Conservation (phyloP, 1,140 invertebrate genomes). For the Lasaia peninsularis region DNA sequence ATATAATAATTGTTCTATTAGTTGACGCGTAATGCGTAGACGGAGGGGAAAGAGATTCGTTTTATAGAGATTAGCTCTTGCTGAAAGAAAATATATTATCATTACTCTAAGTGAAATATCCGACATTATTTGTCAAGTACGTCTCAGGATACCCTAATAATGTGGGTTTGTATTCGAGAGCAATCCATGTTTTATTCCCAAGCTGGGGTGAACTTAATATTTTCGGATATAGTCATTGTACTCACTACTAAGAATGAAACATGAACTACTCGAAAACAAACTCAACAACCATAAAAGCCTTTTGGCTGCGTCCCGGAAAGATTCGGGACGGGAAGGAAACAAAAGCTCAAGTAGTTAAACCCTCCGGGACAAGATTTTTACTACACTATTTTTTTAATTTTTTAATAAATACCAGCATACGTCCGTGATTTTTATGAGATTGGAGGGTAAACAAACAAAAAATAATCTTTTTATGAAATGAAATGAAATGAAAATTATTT, state of each 20-base stretch:
- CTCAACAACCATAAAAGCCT: conserved; percentile 53
- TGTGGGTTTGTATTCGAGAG: conserved; percentile 25
- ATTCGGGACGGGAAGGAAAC: conserved; percentile 7
- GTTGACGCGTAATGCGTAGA: too few species aligned
- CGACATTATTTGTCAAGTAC: conserved; percentile 2
- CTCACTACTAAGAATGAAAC: conserved; percentile 39
- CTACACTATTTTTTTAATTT: neutral
- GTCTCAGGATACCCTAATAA: conserved; percentile 6
- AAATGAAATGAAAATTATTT: too few species aligned
- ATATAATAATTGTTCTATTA: too few species aligned
- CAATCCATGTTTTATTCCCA: conserved; percentile 41
- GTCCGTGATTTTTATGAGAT: neutral
- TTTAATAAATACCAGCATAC: neutral
- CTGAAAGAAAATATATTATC: neutral
- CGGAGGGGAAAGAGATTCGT: too few species aligned
- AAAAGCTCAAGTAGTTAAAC: neutral
- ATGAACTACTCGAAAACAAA: conserved; percentile 47
- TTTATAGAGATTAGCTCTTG: neutral
- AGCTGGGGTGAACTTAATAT: conserved; percentile 10
- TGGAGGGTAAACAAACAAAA: too few species aligned
- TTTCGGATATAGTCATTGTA: conserved; percentile 21
- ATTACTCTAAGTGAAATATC: neutral
- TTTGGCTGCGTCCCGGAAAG: conserved; percentile 14
- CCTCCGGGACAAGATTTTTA: neutral
- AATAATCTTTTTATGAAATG: too few species aligned